phyloP scores from a whole-genome alignment of 2,113 vertebrate genomes.

The Chascanopsetta lugubris region DNA sequence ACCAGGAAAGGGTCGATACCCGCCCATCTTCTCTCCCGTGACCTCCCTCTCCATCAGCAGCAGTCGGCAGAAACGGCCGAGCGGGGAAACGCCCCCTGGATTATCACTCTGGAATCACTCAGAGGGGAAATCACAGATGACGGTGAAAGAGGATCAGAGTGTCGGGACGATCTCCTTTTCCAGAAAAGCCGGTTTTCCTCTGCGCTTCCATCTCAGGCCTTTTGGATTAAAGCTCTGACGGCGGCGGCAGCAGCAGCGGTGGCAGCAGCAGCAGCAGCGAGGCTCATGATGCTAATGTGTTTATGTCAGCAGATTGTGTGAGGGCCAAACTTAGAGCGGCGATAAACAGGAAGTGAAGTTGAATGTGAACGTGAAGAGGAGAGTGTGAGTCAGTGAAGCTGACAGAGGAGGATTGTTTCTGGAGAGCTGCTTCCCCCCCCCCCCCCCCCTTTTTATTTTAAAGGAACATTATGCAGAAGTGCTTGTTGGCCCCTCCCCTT shows the following conservation, averaged over 20 bases:
- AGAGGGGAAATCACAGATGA: conserved; percentile 52
- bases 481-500: too few relatives aligned
- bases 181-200: conserved; percentile 16
- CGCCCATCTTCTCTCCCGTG: conserved; percentile 23
- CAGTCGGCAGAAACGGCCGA: conserved; percentile 50
- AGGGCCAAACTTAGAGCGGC: conserved; percentile 13
- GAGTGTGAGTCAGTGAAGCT: background rate
- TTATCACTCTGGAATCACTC: conserved; percentile 48
- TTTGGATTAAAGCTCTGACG: conserved; percentile 51
- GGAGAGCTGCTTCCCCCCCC: too few relatives aligned
- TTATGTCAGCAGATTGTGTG: conserved; percentile 18
- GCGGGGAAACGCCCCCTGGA: conserved; percentile 44
- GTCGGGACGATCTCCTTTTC: conserved; percentile 1
- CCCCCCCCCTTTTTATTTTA: too few relatives aligned
- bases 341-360: conserved; percentile 3
- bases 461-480: too few relatives aligned
- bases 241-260: too few relatives aligned
- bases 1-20: background rate
- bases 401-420: background rate
- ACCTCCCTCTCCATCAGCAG: conserved; percentile 57
- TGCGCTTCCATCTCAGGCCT: conserved; percentile 24
- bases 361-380: conserved; percentile 8
- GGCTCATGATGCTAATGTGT: conserved; percentile 37
- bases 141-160: conserved; percentile 35
- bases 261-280: conserved; percentile 19